Conservation (phyloP, 2,797 vertebrate genomes). For the Silurus lanzhouensis region DNA sequence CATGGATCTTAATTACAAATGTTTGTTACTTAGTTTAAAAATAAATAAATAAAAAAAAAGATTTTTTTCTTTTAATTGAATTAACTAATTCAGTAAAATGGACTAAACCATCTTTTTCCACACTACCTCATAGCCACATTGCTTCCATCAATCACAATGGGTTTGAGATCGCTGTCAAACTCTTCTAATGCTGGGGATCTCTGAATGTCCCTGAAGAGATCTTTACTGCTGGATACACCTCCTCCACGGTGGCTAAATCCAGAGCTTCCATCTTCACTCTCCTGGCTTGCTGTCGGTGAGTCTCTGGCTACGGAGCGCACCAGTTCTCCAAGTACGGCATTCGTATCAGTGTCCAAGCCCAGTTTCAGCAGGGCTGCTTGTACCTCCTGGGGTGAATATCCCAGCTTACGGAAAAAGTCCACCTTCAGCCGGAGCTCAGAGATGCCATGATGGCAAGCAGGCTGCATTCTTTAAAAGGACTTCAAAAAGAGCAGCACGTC, state of each 20-base stretch:
- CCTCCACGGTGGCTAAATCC: conserved; percentile 69
- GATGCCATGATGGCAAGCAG: conserved; percentile 43
- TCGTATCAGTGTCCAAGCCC: conserved; percentile 84
- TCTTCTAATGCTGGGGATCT: conserved; percentile 43
- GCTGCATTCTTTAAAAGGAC: conserved; percentile 62
- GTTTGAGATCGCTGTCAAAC: conserved; percentile 76
- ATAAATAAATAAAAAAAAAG: background rate
- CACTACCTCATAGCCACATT: conserved; percentile 96
- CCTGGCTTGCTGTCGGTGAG: conserved; percentile 38
- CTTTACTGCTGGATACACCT: conserved; percentile 60
- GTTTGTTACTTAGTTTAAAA: background rate
- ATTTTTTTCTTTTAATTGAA: background rate
- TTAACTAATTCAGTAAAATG: background rate
- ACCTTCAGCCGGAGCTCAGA: conserved; percentile 80
- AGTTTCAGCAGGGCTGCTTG: conserved; percentile 81
- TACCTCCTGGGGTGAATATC: conserved; percentile 84
- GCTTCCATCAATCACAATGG: conserved; percentile 93
- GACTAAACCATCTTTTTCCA: background rate
- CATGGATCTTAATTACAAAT: background rate
- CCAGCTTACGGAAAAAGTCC: conserved; percentile 93
- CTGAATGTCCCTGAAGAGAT: conserved; percentile 17
- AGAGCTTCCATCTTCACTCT: conserved; percentile 58
- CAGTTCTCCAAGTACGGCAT: conserved; percentile 88
- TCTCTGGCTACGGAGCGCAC: conserved; percentile 75
- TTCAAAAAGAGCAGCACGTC: conserved; percentile 19